phyloP scores from a whole-genome alignment of 2,888 invertebrate genomes.

The Pseudococcus viburni region DNA sequence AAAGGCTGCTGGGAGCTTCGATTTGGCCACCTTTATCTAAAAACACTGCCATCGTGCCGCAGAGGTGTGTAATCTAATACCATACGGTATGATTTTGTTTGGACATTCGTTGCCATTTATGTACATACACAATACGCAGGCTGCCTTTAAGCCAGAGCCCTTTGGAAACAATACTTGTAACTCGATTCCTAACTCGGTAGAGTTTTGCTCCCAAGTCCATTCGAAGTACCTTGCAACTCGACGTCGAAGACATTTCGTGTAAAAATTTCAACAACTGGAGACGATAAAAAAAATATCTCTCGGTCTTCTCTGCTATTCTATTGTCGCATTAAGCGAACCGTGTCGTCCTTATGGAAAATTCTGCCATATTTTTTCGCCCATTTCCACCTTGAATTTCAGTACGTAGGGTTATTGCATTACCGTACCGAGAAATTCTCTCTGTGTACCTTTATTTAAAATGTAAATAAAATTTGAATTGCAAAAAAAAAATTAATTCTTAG shows the following conservation, averaged over 20 bases:
- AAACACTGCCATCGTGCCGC: no score
- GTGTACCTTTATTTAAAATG: background rate
- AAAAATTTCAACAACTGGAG: slow-evolving; percentile 12
- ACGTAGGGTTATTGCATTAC: background rate
- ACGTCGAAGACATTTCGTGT: background rate
- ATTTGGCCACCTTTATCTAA: no score
- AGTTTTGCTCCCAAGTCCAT: background rate
- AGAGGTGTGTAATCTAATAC: no score
- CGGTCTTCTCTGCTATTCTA: background rate
- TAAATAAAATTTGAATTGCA: slow-evolving; percentile 39
- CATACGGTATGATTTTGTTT: no score
- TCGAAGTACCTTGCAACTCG: background rate
- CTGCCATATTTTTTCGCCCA: slow-evolving; percentile 18
- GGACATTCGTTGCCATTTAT: no score
- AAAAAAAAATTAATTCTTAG: slow-evolving; percentile 41
- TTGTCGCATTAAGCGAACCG: slow-evolving; percentile 32
- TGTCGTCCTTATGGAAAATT: background rate
- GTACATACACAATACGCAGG: no score
- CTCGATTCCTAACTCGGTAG: no score
- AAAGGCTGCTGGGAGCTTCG: no score
- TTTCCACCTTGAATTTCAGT: background rate
- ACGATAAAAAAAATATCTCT: background rate
- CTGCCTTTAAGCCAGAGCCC: no score
- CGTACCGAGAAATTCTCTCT: slow-evolving; percentile 7
- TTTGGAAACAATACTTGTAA: no score